phyloP scores from a whole-genome alignment of 2,888 invertebrate species.

The Sympetrum striolatum region DNA sequence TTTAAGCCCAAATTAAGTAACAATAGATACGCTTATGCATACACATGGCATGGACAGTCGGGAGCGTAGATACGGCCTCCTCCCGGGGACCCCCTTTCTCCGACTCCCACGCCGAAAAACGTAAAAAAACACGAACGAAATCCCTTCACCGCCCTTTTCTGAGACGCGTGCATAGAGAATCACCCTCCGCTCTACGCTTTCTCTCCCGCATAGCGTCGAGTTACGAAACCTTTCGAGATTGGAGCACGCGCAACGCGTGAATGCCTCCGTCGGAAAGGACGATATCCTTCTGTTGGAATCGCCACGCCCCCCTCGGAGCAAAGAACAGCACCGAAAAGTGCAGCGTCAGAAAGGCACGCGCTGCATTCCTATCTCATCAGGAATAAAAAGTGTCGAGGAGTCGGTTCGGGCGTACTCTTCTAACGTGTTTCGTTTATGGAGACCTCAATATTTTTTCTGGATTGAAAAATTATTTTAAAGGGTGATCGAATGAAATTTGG shows the following conservation, averaged over 20 bases:
- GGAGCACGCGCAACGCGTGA: slow-evolving; percentile 27
- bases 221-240: background rate
- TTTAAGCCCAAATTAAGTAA: no score
- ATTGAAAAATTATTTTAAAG: no score
- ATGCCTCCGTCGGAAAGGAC: background rate
- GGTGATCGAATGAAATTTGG: no score
- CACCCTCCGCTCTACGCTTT: background rate
- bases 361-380: background rate
- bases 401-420: background rate
- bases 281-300: background rate
- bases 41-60: background rate
- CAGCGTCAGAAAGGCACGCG: background rate
- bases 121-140: background rate
- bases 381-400: background rate
- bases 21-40: no score
- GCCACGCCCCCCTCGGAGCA: background rate
- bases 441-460: no score
- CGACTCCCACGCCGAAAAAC: background rate
- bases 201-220: background rate
- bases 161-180: background rate
- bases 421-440: no score
- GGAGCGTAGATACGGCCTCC: background rate
- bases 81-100: background rate
- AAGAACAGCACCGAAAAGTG: background rate
- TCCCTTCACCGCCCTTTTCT: no score